Evolutionary conservation across 1,140 invertebrate species (phyloP).

Genomic region (Dendroctonus valens): DNA sequence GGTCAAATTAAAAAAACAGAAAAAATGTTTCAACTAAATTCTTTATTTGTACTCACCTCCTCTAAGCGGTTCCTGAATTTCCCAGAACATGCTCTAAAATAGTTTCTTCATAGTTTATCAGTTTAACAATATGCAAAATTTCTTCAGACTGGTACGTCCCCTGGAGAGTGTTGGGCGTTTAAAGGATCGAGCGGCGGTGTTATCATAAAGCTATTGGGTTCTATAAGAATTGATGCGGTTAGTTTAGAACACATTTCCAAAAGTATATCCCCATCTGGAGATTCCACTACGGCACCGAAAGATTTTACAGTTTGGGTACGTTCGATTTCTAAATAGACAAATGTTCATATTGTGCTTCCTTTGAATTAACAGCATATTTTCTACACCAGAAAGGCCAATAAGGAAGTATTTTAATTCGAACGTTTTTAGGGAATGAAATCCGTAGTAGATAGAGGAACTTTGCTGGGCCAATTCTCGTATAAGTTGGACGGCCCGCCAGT

Average conservation of each 20-base stretch:
- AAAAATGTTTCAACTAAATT: too few relatives aligned
- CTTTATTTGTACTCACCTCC: too few relatives aligned
- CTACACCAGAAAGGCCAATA: not conserved
- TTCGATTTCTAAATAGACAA: too few relatives aligned
- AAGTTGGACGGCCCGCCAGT: conserved; percentile 62
- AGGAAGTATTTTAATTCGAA: not conserved
- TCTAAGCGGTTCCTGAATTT: too few relatives aligned
- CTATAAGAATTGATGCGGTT: conserved; percentile 66
- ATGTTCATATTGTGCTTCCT: conserved; percentile 36
- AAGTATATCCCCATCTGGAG: conserved; percentile 61
- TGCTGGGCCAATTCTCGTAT: conserved; percentile 68
- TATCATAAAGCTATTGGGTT: conserved; percentile 63
- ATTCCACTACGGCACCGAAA: conserved; percentile 67
- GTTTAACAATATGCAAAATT: not conserved
- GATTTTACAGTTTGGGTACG: conserved; percentile 68
- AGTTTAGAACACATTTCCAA: conserved; percentile 77
- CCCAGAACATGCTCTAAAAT: too few relatives aligned
- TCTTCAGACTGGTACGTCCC: conserved; percentile 49
- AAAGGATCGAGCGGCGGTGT: conserved; percentile 70
- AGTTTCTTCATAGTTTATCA: too few relatives aligned
- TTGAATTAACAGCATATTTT: conserved; percentile 39
- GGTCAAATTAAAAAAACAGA: too few relatives aligned
- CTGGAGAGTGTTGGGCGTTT: conserved; percentile 91
- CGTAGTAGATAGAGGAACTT: conserved; percentile 58
- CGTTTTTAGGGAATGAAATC: conserved; percentile 58